A percentile compares a stretch with the other conserved stretches of the same genome.
These are phyloP conservation scores for Xyliphius kryptos DNA, from an alignment of 2,113 vertebrate species.

Conservation along the genomic window DNA sequence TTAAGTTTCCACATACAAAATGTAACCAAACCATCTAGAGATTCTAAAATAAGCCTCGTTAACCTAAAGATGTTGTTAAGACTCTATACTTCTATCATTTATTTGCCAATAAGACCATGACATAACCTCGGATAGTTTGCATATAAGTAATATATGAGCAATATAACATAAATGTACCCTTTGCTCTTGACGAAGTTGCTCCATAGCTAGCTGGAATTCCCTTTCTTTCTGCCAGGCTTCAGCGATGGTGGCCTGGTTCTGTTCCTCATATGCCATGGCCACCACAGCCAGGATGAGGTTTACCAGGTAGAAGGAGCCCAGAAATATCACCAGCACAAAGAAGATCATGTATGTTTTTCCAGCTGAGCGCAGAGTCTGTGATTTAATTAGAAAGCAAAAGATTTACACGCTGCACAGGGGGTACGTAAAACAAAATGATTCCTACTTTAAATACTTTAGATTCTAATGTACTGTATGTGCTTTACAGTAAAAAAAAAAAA, in stretches of 20 bases:
- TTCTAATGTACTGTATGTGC: no score
- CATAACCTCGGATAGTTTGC: neutral
- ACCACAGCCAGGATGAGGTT: constrained; percentile 97
- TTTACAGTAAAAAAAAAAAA: no score
- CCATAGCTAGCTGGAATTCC: constrained; percentile 92
- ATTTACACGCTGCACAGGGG: neutral
- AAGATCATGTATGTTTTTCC: constrained; percentile 99
- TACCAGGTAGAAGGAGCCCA: constrained; percentile 96
- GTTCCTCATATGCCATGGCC: constrained; percentile 98
- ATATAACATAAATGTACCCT: constrained; percentile 63
- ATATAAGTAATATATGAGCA: neutral
- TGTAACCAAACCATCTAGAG: no score
- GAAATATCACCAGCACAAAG: constrained; percentile 95
- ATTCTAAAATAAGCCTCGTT: no score
- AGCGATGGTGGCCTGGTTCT: constrained; percentile 96
- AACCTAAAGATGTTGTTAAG: no score
- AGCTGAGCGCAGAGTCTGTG: constrained; percentile 85
- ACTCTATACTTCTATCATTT: no score
- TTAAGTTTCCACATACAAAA: no score
- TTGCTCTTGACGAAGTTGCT: constrained; percentile 86
- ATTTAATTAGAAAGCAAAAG: neutral
- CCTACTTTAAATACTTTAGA: no score
- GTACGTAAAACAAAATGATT: no score
- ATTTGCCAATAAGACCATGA: neutral
- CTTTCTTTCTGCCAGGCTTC: constrained; percentile 92